Evolutionary conservation across 2,113 vertebrate genomes (phyloP).

Genomic region (Ctenomys sociabilis): DNA sequence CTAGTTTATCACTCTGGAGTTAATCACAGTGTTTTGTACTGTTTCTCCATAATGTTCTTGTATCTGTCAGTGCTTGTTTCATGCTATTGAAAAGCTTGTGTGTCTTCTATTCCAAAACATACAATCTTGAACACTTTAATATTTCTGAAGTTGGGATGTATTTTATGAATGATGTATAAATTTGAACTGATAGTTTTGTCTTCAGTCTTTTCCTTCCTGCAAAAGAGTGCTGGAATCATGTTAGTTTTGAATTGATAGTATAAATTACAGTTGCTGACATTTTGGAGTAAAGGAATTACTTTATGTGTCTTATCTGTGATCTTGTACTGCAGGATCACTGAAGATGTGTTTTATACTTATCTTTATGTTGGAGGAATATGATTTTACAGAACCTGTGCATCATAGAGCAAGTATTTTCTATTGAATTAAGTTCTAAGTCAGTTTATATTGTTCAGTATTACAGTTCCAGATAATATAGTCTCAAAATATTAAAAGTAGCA

Average conservation of each 20-base stretch:
- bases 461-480: not conserved
- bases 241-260: slow-evolving; percentile 20
- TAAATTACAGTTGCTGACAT: slow-evolving; percentile 30
- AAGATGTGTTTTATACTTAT: not conserved
- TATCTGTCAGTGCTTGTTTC: not conserved
- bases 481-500: not conserved
- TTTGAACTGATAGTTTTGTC: slow-evolving; percentile 2
- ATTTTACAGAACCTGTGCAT: not conserved
- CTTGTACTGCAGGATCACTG: not conserved
- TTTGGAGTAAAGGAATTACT: slow-evolving; percentile 26
- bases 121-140: slow-evolving; percentile 37
- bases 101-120: not conserved
- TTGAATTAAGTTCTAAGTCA: slow-evolving; percentile 38
- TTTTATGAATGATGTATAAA: slow-evolving; percentile 31
- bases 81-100: not conserved
- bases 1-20: slow-evolving; percentile 16
- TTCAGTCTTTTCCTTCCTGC: not conserved
- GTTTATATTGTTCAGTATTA: not conserved
- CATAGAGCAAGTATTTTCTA: slow-evolving; percentile 18
- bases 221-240: not conserved
- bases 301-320: slow-evolving; percentile 10
- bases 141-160: not conserved
- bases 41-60: not conserved
- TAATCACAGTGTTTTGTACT: not conserved
- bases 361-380: not conserved